Evolutionary conservation across 2,888 invertebrate genomes (phyloP), one percentile per base, ranked within the genome.

Genomic region (Caenorhabditis uteleia): DNA sequence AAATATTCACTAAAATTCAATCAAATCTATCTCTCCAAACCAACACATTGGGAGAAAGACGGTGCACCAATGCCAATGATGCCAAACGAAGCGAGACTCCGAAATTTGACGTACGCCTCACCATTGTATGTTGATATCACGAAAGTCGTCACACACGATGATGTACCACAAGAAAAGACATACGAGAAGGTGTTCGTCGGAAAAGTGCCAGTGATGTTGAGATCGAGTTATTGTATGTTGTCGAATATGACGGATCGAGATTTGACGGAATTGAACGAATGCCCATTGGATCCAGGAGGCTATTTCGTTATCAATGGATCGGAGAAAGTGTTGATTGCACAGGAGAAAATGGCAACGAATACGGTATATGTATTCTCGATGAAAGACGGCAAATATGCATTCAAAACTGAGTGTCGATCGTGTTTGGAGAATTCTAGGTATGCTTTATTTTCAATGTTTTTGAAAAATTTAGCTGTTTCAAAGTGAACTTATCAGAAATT

Each of bases 31-130:
- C 85, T 99, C 42, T 97, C 97, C 0, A 98, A 98, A 85, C 98
- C 98, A 2, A 99, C 97, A 7, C 98, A 99, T 88, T 99, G 98
- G 98, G 98, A 99, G 85, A 98, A 98, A 86, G 98, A 98, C 87
- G 98, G 98, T 83, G 93, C 95, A 0, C 95, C 97, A 14, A 92
- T 93, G 57, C 95, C 95, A 59, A 95, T 99, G 95, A 98, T 98
- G 95, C 98, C 98, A 0, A 99, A 98, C 83, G 98, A 98, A 65
- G 98, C 98, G 4, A 89, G 98, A 66, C 88, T 99, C 50, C 88
- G 98, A 58, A 99, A 98, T 55, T 77, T 67, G 72, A 87, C 87
- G 0, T 98, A 98, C 85, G 95, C 97, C 0, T 97, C 98, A 1
- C 98, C 98, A 1, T 87, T 99, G 0, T 99, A 98, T 86, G 97